Evolutionary conservation across 1,140 invertebrate genomes (phyloP).

Genomic region (Kradibia gibbosae): DNA sequence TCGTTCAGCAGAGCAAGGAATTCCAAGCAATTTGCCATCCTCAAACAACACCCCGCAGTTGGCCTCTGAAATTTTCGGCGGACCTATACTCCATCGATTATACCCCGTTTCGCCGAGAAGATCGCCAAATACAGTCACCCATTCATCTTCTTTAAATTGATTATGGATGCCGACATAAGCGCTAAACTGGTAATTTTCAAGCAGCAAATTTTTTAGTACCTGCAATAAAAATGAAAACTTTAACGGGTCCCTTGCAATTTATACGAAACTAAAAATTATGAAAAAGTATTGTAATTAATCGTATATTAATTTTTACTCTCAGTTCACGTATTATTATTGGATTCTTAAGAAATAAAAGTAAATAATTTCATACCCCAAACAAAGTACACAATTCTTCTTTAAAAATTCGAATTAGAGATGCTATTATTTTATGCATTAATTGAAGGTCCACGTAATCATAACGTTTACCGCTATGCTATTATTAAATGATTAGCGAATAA

Average conservation of each 20-base stretch:
- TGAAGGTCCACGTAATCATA: too few species aligned
- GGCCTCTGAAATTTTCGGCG: slow-evolving; percentile 41
- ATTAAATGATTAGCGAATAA: too few species aligned
- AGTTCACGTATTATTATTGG: not conserved
- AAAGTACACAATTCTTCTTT: not conserved
- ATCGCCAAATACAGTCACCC: slow-evolving; percentile 47
- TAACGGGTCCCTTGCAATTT: slow-evolving; percentile 6
- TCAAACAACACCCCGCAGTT: slow-evolving; percentile 45
- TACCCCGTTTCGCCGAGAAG: slow-evolving; percentile 36
- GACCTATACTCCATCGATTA: slow-evolving; percentile 45
- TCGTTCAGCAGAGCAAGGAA: slow-evolving; percentile 38
- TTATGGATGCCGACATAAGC: slow-evolving; percentile 53
- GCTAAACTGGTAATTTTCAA: slow-evolving; percentile 49
- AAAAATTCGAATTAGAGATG: not conserved
- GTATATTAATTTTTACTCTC: not conserved
- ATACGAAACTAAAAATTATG: slow-evolving; percentile 10
- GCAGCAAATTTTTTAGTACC: slow-evolving; percentile 43
- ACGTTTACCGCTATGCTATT: too few species aligned
- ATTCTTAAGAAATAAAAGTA: too few species aligned
- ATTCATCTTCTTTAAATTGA: slow-evolving; percentile 50
- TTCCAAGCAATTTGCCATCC: slow-evolving; percentile 45
- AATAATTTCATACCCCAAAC: too few species aligned
- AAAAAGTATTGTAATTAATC: slow-evolving; percentile 17
- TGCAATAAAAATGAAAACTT: slow-evolving; percentile 34
- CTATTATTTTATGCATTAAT: too few species aligned